Evolutionary conservation across 2,797 vertebrate genomes (phyloP).

Genomic region (Galaxias olidus): DNA sequence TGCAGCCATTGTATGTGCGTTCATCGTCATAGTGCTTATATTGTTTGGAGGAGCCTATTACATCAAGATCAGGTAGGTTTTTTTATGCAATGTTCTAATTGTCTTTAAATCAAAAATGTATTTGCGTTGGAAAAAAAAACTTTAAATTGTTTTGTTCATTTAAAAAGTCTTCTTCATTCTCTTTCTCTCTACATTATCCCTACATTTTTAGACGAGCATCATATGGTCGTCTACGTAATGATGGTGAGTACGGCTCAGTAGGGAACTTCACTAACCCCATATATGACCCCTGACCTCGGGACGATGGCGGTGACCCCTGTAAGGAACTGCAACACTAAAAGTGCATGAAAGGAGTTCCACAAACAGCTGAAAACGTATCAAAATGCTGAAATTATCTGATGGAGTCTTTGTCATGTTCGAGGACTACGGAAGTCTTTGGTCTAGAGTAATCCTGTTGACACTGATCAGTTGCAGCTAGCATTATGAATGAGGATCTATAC

Average conservation of each 20-base stretch:
- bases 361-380: no score
- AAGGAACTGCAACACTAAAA: no score
- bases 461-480: no score
- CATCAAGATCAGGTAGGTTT: slow-evolving; percentile 62
- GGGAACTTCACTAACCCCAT: slow-evolving; percentile 91
- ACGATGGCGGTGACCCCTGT: no score
- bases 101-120: background rate
- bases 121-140: slow-evolving; percentile 1
- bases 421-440: no score
- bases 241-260: slow-evolving; percentile 70
- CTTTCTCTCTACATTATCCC: background rate
- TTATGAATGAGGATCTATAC: no score
- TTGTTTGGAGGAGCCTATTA: slow-evolving; percentile 55
- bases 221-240: slow-evolving; percentile 84
- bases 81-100: background rate
- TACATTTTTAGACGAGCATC: slow-evolving; percentile 73
- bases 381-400: no score
- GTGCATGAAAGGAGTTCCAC: no score
- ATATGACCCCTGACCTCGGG: slow-evolving; percentile 76
- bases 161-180: background rate
- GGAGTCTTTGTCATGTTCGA: no score
- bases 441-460: no score
- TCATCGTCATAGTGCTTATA: slow-evolving; percentile 41
- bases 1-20: slow-evolving; percentile 43
- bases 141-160: background rate